Evolutionary conservation across 2,888 invertebrate species (phyloP), one percentile per base, ranked within the genome.

Genomic region (Steinernema carpocapsae): DNA sequence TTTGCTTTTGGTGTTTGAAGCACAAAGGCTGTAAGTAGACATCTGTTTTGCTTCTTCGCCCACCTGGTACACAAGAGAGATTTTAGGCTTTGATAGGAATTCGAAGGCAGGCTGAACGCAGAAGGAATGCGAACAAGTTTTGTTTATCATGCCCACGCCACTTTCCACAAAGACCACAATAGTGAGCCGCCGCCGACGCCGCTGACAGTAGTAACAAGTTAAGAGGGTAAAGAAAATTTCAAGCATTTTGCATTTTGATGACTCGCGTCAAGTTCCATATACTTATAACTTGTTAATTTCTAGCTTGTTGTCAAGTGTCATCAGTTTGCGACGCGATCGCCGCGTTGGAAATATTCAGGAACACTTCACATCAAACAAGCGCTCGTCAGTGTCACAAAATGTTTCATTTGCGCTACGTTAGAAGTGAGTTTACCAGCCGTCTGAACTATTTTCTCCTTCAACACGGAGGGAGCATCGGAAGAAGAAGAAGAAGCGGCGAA

Each of bases 71-170:
- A n/a, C n/a, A n/a, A n/a, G n/a, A n/a, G 14, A 48, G 64, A 64
- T 64, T 64, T 64, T 32, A 17, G 64, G 64, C 64, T 29, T 64
- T 32, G 64, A 64, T 64, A 64, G 64, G 64, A 26, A 52, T 52
- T 12, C 32, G 17, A 17, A 6, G 22, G 3, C 19, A 26, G 64
- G 22, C 29, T 26, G n/a, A n/a, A n/a, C 17, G 64, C 4, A 14
- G 29, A n/a, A 64, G 64, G 64, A 64, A 64, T 64, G 64, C n/a
- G 64, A 64, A 64, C 64, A 64, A 64, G 64, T 64, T 64, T 64
- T 64, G 32, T 64, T 64, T 64, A 64, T 64, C 64, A 64, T 17
- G 32, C 64, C 29, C 32, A 19, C 56, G 26, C 29, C 64, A 64
- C 32, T 64, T 64, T 29, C 64, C 37, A 64, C 24, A 64, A 64